Evolutionary conservation across 1,140 invertebrate species (phyloP), one percentile per base, ranked within the genome.

Genomic region (Drosophila ambigua): DNA sequence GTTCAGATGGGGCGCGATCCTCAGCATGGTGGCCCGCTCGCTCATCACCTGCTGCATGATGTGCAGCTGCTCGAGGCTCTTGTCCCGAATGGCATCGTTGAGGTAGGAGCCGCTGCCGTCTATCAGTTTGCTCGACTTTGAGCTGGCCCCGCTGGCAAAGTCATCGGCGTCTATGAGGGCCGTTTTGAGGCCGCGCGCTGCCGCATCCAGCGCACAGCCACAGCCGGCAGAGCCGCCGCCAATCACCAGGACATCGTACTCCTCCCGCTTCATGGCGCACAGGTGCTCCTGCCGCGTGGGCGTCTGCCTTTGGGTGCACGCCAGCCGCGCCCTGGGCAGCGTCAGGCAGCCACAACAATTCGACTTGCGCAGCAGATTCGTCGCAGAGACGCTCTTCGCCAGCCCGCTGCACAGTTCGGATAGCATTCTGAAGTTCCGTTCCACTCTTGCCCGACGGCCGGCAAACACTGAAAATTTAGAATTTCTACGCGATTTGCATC

Each of bases 171-270:
- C 83, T 2, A 87, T 65, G 0, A 87, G 43, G 0, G 83, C 83
- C 4, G 83, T 83, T 16, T 77, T 79, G 5, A 87, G 59, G 16
- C 83, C 83, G 1, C 83, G 71, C 31, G 75, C 60, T 4, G 64
- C 71, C 4, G 83, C 51, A 6, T 87, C 83, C 6, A 87, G 20
- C 6, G 79, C 83, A 83, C 98, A 98, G 35, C 98, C 98, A 24
- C 96, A 94, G 0, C 97, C 98, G 0, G 97, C 98, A 6, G 98
- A 98, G 26, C 98, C 98, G 1, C 98, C 98, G 2, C 98, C 98
- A 83, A 99, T 95, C 20, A 99, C 96, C 3, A 99, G 93, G 8
- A 99, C 94, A 93, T 99, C 99, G 91, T 96, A 99, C 13, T 93
- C 92, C 41, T 95, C 68, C 3, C 23, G 24, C 52, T 59, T 64